Base-by-base conservation (phyloP, 53 echinoderm and acorn worm species). In the Patiria pectinifera region DNA sequence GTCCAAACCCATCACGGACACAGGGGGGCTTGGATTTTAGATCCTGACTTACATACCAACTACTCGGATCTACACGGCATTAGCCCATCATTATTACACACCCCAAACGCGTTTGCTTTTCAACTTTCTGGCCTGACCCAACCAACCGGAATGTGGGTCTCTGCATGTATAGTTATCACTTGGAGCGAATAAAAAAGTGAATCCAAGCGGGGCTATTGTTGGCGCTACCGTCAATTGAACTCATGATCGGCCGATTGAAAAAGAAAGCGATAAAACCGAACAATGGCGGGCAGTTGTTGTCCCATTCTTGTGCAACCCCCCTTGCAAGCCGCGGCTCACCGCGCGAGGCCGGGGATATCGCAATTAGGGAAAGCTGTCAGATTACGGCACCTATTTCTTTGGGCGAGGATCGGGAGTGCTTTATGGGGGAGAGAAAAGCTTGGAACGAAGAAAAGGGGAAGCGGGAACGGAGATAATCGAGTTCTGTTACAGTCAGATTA, bases 351-450 rank as follows among this genome's bases (percentile, higher is more conserved):
- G 58, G 19, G 44, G 26, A 87, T 87, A 87, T 87, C 74, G 77
- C 87, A 87, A 87, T 87, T 87, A 87, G 87, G 87, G 60, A 60
- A 87, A 87, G 78, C 87, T 87, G 87, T 87, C 87, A 78, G 87
- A 78, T 87, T 87, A 77, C 87, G 78, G 78, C 77, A 87, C 87
- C 77, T 87, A 87, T 87, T 76, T 87, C 87, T 87, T 78, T 77
- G 72, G 87, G 87, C 87, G 59, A 60, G 78, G 87, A 87, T 87
- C 78, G 59, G 59, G 19, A 53, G 14, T 76, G 87, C 59, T 87
- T 87, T 87, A 43, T 6, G 60, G 84, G 60, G 21, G 48, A 83
- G 71, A 63, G 71, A 63, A 53, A 71, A 71, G 46, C 72, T 26
- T 83, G 49, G 82, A 70, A 71, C 83, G 53, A 53, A 83, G 75